Evolutionary conservation across 2,888 invertebrate species (phyloP).

Genomic region (Odontomyia ornata): DNA sequence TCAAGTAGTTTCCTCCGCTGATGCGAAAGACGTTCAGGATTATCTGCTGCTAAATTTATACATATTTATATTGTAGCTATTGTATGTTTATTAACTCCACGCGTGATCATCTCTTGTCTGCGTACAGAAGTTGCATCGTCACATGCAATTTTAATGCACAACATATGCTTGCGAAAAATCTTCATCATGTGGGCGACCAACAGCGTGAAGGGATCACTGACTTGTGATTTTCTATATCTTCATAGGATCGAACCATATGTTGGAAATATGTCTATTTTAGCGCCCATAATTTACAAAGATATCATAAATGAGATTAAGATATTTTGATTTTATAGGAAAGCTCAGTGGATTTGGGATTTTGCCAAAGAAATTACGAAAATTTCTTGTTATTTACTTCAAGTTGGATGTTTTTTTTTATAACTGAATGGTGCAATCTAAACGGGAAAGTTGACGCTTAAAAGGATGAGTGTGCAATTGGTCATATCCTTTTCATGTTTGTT

Average conservation of each 20-base stretch:
- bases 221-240: not conserved
- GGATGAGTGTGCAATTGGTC: too few species aligned
- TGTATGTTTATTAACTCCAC: too few species aligned
- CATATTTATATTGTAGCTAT: too few species aligned
- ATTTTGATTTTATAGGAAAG: not conserved
- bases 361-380: not conserved
- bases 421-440: too few species aligned
- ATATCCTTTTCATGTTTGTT: too few species aligned
- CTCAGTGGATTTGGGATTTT: not conserved
- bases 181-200: conserved; percentile 20
- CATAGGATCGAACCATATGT: conserved; percentile 17
- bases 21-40: too few species aligned
- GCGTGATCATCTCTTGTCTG: not conserved
- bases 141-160: conserved; percentile 8
- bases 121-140: not conserved
- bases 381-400: too few species aligned
- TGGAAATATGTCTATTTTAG: conserved; percentile 14
- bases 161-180: conserved; percentile 23
- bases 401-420: too few species aligned
- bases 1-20: too few species aligned
- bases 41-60: too few species aligned
- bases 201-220: conserved; percentile 16
- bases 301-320: conserved; percentile 3
- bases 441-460: too few species aligned
- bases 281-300: conserved; percentile 12